Evolutionary conservation across 2,113 vertebrate genomes (phyloP).

Genomic region (Speoplatyrhinus poulsoni): DNA sequence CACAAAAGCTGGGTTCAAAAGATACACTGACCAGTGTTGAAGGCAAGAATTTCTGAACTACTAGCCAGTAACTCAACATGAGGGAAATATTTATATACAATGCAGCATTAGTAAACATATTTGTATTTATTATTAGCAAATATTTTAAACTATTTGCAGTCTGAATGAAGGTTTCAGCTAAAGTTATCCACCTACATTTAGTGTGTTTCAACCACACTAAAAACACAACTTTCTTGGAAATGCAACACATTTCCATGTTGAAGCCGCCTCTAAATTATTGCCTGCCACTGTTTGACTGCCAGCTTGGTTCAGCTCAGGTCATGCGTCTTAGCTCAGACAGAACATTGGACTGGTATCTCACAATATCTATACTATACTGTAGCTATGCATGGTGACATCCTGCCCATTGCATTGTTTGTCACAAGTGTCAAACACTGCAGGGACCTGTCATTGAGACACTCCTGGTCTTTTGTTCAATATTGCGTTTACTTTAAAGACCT

Average conservation of each 20-base stretch:
- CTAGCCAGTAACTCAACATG: conserved; percentile 52
- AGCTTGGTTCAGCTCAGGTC: conserved; percentile 13
- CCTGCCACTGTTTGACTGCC: background rate
- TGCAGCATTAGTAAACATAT: conserved; percentile 27
- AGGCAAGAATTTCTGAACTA: conserved; percentile 48
- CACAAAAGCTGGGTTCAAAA: conserved; percentile 61
- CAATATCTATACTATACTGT: conserved; percentile 2
- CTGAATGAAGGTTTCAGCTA: too few species aligned
- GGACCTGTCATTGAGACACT: background rate
- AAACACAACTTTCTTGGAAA: too few species aligned
- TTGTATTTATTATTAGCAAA: conserved; percentile 1
- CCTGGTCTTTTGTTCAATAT: conserved; percentile 20
- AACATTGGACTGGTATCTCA: background rate
- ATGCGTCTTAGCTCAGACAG: conserved; percentile 7
- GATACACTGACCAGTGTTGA: conserved; percentile 35
- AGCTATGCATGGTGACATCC: conserved; percentile 13
- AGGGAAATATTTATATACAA: conserved; percentile 50
- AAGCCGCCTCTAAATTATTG: background rate
- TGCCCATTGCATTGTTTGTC: conserved; percentile 3
- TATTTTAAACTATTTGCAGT: too few species aligned
- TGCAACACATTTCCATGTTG: too few species aligned
- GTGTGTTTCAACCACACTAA: too few species aligned
- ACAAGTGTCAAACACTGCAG: conserved; percentile 19
- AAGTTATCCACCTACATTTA: too few species aligned
- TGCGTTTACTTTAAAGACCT: conserved; percentile 8